These are phyloP conservation scores for Limenitis camilla DNA, from an alignment of 2,888 invertebrate genomes.

Conservation along the genomic window DNA sequence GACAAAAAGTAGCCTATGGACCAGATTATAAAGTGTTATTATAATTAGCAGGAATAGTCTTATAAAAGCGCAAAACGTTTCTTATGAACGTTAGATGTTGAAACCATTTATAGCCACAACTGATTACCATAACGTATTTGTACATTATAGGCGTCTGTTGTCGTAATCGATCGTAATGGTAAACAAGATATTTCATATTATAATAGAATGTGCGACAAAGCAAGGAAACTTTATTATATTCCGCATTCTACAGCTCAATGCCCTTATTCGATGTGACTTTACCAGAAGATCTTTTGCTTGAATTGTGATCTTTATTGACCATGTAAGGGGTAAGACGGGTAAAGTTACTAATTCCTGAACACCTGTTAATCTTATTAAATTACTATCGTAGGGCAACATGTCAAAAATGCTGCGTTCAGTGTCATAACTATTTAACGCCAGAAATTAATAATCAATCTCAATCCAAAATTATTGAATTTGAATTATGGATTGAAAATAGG, in stretches of 20 bases:
- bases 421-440: too few relatives aligned
- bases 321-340: background rate
- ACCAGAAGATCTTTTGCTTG: slow-evolving; percentile 6
- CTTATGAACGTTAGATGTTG: too few relatives aligned
- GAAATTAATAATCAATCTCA: too few relatives aligned
- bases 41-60: too few relatives aligned
- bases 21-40: too few relatives aligned
- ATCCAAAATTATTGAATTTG: too few relatives aligned
- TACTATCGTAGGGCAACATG: too few relatives aligned
- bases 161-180: slow-evolving; percentile 13
- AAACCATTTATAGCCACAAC: background rate
- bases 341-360: background rate
- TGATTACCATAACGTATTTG: background rate
- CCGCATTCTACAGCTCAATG: slow-evolving; percentile 19
- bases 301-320: background rate
- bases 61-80: too few relatives aligned
- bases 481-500: too few relatives aligned
- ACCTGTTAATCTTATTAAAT: background rate
- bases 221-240: slow-evolving; percentile 15
- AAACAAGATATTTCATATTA: slow-evolving; percentile 16
- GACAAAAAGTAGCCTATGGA: too few relatives aligned
- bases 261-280: slow-evolving; percentile 14
- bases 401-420: too few relatives aligned
- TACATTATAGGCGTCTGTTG: background rate
- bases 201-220: slow-evolving; percentile 15